Evolutionary conservation across 2,888 invertebrate species (phyloP), one percentile per base, ranked within the genome.

Genomic region (Epicampocera succincta): DNA sequence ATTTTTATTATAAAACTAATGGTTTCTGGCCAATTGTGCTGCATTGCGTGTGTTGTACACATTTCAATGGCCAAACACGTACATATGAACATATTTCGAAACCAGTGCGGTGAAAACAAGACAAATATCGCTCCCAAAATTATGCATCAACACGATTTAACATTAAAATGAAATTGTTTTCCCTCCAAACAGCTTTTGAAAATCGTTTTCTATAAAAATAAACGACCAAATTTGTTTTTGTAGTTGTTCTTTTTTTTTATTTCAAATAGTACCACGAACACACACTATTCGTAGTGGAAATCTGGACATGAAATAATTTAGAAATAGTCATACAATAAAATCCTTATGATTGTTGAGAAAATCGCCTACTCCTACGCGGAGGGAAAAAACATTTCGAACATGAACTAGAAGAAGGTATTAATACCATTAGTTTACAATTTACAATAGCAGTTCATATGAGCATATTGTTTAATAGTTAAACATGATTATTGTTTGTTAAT

Each of bases 71-170:
- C 60, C 25, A 61, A 52, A 68, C 60, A 29, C 15, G 5, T n/a
- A n/a, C n/a, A n/a, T n/a, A n/a, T n/a, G n/a, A n/a, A n/a, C n/a
- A n/a, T 38, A 66, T 21, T 11, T 65, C 21, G n/a, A 11, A 42
- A 54, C 25, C 42, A 8, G 42, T 21, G n/a, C n/a, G 13, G 5
- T n/a, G 25, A 44, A 19, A n/a, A 63, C 13, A 60, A 38, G 21
- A 42, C 15, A 52, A 69, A 58, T 82, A 82, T 78, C 78, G 44
- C 54, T 65, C 44, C 58, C 56, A 78, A 78, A 82, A 82, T 74
- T 82, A 75, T 78, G 78, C 82, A 82, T 75, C 74, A 71, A 78
- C 82, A 82, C 82, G 82, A 82, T 82, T 78, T 82, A 54, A 66
- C 78, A 78, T 76, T 82, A 78, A 82, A 82, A 82, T 74, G 40